These are phyloP conservation scores for Cynopterus brachyotis DNA, from an alignment of 2,113 vertebrate species.

Conservation along the genomic window DNA sequence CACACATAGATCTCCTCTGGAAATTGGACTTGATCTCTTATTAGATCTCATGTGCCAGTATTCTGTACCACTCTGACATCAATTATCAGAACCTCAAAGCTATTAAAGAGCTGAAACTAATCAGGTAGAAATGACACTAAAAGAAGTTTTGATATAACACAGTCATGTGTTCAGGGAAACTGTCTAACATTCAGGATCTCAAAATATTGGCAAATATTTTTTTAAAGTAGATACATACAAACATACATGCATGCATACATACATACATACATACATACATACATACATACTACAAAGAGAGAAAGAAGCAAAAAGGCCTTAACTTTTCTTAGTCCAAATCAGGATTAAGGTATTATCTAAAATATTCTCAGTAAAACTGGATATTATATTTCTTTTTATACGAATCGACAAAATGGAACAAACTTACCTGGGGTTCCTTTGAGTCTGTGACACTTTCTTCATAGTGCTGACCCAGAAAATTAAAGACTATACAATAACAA, in stretches of 20 bases:
- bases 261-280: background rate
- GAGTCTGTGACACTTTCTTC: background rate
- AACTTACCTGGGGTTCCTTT: background rate
- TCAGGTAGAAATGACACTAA: background rate
- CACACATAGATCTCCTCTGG: background rate
- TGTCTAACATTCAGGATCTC: background rate
- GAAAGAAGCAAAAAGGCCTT: background rate
- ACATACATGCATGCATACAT: background rate
- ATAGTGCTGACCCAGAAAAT: background rate
- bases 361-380: background rate
- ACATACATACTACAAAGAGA: background rate
- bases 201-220: background rate
- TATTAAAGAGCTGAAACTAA: slow-evolving; percentile 8
- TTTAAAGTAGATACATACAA: background rate
- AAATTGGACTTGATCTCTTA: slow-evolving; percentile 58
- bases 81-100: background rate
- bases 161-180: background rate
- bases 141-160: background rate
- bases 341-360: background rate
- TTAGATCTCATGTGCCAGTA: slow-evolving; percentile 34
- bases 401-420: background rate
- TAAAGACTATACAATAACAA: background rate
- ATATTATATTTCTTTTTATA: background rate
- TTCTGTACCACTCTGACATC: background rate
- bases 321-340: background rate